Evolutionary conservation across 2,113 vertebrate genomes (phyloP), one percentile per base, ranked within the genome.

Genomic region (Muntiacus muntjak): DNA sequence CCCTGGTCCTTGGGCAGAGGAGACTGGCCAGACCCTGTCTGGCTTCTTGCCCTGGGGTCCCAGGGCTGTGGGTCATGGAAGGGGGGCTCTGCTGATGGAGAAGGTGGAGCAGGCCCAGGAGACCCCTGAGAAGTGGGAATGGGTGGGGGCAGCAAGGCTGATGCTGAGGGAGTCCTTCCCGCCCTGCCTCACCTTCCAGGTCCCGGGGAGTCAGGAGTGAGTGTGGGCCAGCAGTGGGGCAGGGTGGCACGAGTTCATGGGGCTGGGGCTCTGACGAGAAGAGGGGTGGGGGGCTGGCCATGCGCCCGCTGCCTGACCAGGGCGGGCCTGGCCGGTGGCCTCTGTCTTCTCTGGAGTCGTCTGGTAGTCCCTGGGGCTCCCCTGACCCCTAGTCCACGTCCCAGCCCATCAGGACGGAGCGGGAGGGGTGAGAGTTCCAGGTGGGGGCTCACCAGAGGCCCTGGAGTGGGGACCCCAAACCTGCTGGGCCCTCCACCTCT

Each of bases 241-340:
- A 0, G 25, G 14, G n/a, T 2, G 50, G 30, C 43, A 0, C 0
- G 0, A 45, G 79, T 15, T 6, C 28, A 1, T 1, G 3, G 7
- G 58, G 16, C 19, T 30, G 45, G 26, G n/a, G 82, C 21, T 23
- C 23, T 0, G 0, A 9, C 25, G 30, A 23, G 23, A 50, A 10
- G 40, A 12, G 23, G 28, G 82, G 36, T 19, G 43, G 89, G 8
- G n/a, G 54, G 23, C 16, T 21, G 76, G 47, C 93, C 82, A 11
- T 40, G 81, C 1, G 7, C 52, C 52, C 2, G 0, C 81, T 10
- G 33, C 9, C 78, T 52, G 78, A 33, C 47, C 47, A 13, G 79
- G 17, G 2, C 0, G 1, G 79, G 47, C 30, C 30, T 50, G 91
- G 36, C 92, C n/a, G 13, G 71, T 30, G 36, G 54, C 52, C 40